Evolutionary conservation across 1,140 invertebrate genomes (phyloP), one percentile per base, ranked within the genome.

Genomic region (Nylanderia fulva): DNA sequence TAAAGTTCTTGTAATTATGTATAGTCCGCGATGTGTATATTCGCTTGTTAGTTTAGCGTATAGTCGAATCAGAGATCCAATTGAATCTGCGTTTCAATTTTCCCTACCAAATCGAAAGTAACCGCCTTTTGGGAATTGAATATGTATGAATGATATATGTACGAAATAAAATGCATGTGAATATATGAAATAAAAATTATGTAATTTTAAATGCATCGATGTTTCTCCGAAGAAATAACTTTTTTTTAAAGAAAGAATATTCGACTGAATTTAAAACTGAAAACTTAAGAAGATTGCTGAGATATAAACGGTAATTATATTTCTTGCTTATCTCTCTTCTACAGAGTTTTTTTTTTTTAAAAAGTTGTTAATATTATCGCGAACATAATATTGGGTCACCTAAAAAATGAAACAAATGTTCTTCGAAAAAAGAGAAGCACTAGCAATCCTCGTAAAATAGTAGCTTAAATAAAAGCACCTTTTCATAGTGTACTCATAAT

Each of bases 241-340:
- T 33, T 71, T 72, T 72, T 29, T 29, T 9, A 15, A 48, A 72
- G n/a, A 36, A 58, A 58, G 2, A 36, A 74, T 71, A 33, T 56
- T 74, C 11, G 29, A 56, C 9, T 61, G 6, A 5, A 56, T 21
- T 8, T 56, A 21, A 54, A 74, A 58, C 18, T 58, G 33, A 74
- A 15, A 58, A 13, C 48, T 21, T 54, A 36, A 74, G 3, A 2
- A 24, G 33, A 7, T 75, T 58, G 27, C 15, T 60, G 9, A 60
- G 5, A 21, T 75, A 8, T 27, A 75, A 75, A 24, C 39, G 1
- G 4, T 27, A 60, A 39, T 61, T 75, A 61, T 27, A 60, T 27
- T 11, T 61, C 36, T 27, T 36, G 60, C 2, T 61, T 61, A 42
- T 75, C 21, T 15, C 36, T 2, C n/a, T 60, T 61, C 15, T 27